Percentiles rank a stretch among this genome's conserved stretches.
Conservation (phyloP, 2,888 invertebrate species). For the Morpho achilles region DNA sequence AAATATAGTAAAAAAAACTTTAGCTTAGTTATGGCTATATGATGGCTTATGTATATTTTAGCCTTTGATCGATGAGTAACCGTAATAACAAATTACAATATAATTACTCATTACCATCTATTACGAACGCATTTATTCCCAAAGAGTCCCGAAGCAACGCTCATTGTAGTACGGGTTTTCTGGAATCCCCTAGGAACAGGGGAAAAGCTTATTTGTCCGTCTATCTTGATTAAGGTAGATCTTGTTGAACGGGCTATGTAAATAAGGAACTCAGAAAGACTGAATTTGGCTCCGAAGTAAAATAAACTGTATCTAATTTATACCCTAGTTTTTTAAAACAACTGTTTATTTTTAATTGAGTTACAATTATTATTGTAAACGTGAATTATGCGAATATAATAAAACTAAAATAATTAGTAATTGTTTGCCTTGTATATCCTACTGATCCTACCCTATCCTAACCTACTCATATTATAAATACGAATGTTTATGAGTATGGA, state of each 20-base stretch:
- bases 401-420: no score
- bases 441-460: no score
- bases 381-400: no score
- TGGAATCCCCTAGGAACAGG: conserved; percentile 21
- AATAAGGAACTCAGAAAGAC: conserved; percentile 26
- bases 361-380: no score
- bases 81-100: not conserved
- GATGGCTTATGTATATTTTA: no score
- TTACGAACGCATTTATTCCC: conserved; percentile 12
- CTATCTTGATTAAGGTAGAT: conserved; percentile 38
- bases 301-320: conserved; percentile 7
- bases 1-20: no score
- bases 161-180: conserved; percentile 25
- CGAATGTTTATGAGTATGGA: no score
- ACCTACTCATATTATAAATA: no score
- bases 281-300: conserved; percentile 3
- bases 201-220: conserved; percentile 34
- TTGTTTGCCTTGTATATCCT: no score
- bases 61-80: not conserved
- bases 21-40: no score
- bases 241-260: conserved; percentile 27
- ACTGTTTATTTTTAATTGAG: no score
- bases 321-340: no score
- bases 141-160: conserved; percentile 16
- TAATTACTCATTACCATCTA: conserved; percentile 4